These are phyloP conservation scores for Mylabris phalerata DNA, from an alignment of 1,140 invertebrate species.

Conservation along the genomic window DNA sequence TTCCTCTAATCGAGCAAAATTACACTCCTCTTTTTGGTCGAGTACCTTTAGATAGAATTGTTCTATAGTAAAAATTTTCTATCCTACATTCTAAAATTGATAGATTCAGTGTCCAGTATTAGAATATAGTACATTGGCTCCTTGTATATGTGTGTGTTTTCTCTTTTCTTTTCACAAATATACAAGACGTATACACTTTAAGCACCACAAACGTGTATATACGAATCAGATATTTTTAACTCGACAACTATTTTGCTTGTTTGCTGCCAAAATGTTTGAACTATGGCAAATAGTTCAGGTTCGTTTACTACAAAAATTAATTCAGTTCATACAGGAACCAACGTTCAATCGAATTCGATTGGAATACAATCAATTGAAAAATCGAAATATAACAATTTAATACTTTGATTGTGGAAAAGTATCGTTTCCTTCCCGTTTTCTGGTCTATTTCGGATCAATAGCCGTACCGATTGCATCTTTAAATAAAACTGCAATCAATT, in stretches of 20 bases:
- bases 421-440: too few species aligned
- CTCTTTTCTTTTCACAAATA: conserved; percentile 1
- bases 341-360: too few species aligned
- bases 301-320: conserved; percentile 31
- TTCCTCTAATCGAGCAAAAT: too few species aligned
- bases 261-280: conserved; percentile 39
- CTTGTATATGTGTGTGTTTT: conserved; percentile 5
- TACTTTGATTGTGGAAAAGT: too few species aligned
- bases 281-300: conserved; percentile 36
- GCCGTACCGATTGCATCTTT: not conserved
- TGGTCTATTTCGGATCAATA: too few species aligned
- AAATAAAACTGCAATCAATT: conserved; percentile 4
- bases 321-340: not conserved
- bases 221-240: conserved; percentile 37
- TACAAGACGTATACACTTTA: too few species aligned
- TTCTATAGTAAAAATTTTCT: conserved; percentile 3
- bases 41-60: too few species aligned
- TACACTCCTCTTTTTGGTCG: too few species aligned
- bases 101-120: conserved; percentile 10
- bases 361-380: too few species aligned
- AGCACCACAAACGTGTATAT: not conserved
- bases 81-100: conserved; percentile 16
- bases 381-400: too few species aligned
- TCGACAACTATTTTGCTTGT: conserved; percentile 34
- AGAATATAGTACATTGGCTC: conserved; percentile 21